Conservation (phyloP, 2,797 vertebrate genomes). For the Avahi laniger region DNA sequence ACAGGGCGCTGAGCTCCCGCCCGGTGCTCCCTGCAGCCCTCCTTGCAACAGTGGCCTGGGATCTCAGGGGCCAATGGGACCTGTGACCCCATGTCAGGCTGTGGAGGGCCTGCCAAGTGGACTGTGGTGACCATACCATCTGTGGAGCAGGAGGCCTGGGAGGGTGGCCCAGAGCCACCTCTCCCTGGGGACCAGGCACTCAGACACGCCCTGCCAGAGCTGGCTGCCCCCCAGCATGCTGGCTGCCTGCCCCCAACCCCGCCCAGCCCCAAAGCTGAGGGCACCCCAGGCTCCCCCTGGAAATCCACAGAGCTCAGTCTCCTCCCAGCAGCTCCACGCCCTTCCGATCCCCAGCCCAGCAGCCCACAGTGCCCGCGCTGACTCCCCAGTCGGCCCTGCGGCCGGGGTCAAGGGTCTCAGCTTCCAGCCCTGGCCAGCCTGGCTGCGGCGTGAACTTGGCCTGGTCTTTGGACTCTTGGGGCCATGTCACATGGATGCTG, state of each 20-base stretch:
- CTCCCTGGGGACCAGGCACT: not conserved
- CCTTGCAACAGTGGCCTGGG: not conserved
- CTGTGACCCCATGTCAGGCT: not conserved
- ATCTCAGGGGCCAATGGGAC: not conserved
- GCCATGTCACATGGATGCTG: not conserved
- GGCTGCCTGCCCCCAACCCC: not conserved
- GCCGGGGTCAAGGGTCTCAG: not conserved
- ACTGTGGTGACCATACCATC: not conserved
- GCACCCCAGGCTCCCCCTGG: not conserved
- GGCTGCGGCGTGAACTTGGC: not conserved
- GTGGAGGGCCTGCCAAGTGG: not conserved
- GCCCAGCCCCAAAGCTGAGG: not conserved
- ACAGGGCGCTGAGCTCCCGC: not conserved
- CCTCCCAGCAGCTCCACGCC: not conserved
- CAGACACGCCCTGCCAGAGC: not conserved
- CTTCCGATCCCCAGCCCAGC: no score
- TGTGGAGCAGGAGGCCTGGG: not conserved
- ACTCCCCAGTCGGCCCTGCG: rapidly evolving
- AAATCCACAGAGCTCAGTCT: not conserved
- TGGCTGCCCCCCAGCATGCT: rapidly evolving
- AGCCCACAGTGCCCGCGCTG: not conserved
- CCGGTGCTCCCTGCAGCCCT: rapidly evolving
- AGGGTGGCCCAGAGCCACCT: not conserved
- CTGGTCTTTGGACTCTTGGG: not conserved
- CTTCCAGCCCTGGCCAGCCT: not conserved